These are phyloP conservation scores for Ceratina japonica DNA, from an alignment of 1,140 invertebrate genomes.

Conservation along the genomic window DNA sequence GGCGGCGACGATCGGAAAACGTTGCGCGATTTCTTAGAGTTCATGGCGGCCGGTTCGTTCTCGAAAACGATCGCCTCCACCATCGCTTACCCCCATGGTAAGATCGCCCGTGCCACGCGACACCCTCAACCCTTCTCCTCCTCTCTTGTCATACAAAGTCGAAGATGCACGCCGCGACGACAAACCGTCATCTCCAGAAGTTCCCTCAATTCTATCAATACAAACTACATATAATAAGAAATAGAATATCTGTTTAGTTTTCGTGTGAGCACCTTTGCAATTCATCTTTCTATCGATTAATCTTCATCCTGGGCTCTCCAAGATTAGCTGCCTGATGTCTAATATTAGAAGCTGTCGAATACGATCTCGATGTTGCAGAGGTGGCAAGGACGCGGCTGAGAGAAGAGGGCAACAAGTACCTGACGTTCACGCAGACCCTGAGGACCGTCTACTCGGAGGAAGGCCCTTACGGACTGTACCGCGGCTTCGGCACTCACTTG, in stretches of 20 bases:
- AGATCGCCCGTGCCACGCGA: slow-evolving; percentile 44
- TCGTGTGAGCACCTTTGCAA: too few relatives aligned
- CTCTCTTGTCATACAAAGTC: not conserved
- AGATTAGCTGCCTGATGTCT: too few relatives aligned
- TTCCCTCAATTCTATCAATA: too few relatives aligned
- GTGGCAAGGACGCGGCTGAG: slow-evolving; percentile 95
- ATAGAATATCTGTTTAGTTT: too few relatives aligned
- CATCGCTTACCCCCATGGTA: slow-evolving; percentile 97
- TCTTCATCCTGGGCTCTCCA: too few relatives aligned
- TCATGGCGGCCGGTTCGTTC: slow-evolving; percentile 95
- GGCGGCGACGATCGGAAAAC: slow-evolving; percentile 80
- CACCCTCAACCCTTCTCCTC: not conserved
- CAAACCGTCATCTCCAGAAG: too few relatives aligned
- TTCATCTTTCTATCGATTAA: too few relatives aligned
- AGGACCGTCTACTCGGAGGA: slow-evolving; percentile 92
- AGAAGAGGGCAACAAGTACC: slow-evolving; percentile 96
- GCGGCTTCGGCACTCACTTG: slow-evolving; percentile 94
- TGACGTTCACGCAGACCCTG: slow-evolving; percentile 95
- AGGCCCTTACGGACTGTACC: slow-evolving; percentile 92
- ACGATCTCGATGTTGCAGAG: slow-evolving; percentile 82
- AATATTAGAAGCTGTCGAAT: too few relatives aligned
- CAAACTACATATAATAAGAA: too few relatives aligned
- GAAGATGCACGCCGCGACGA: too few relatives aligned
- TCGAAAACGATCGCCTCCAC: slow-evolving; percentile 97
- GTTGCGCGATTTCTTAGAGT: slow-evolving; percentile 92